phyloP scores from a whole-genome alignment of 2,113 vertebrate species.

The Tachuris rubrigastra region DNA sequence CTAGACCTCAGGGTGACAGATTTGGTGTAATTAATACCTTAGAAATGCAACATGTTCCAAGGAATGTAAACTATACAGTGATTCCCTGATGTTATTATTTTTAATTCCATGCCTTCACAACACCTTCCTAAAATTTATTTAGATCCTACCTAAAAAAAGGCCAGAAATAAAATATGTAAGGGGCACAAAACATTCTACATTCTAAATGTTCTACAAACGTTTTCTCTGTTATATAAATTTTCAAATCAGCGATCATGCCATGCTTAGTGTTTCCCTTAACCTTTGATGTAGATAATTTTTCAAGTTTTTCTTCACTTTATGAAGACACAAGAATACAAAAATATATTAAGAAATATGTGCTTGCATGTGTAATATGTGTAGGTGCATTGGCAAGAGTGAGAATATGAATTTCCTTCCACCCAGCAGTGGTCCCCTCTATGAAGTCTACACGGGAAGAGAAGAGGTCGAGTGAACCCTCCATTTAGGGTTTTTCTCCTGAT shows the following conservation, averaged over 20 bases:
- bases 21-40: not conserved
- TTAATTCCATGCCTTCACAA: not conserved
- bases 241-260: not conserved
- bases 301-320: not conserved
- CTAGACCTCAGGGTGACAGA: not conserved
- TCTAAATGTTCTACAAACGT: not conserved
- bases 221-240: not conserved
- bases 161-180: accelerated
- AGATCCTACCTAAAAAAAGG: not conserved
- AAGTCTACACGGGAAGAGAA: not conserved
- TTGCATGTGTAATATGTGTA: not conserved
- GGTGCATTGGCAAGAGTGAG: not conserved
- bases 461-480: not conserved
- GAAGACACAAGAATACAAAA: not conserved
- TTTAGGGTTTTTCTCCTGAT: not conserved
- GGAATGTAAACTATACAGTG: not conserved
- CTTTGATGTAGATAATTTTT: not conserved
- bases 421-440: not conserved
- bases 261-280: not conserved
- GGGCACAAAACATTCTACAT: not conserved
- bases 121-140: not conserved
- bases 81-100: not conserved
- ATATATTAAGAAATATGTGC: not conserved
- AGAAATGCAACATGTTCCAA: not conserved
- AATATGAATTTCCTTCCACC: not conserved